These are phyloP conservation scores for Muschampia plurimacula DNA, from an alignment of 2,888 invertebrate species.

Conservation along the genomic window DNA sequence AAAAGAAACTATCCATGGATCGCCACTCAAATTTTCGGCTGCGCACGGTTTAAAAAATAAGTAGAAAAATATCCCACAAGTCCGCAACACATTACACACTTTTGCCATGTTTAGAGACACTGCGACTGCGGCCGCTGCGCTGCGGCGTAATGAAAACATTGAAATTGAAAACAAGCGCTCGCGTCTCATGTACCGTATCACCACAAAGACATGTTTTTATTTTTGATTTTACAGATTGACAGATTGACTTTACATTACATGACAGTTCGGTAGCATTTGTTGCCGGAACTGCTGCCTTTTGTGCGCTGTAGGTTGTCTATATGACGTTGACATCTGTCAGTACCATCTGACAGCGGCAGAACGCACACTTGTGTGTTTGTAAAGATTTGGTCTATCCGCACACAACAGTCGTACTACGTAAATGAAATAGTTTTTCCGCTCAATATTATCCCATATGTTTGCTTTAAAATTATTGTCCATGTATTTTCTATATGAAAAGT, in stretches of 20 bases:
- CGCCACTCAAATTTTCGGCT: slow-evolving; percentile 46
- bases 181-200: slow-evolving; percentile 48
- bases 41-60: slow-evolving; percentile 64
- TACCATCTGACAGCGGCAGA: no score
- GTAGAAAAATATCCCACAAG: slow-evolving; percentile 77
- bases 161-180: slow-evolving; percentile 39
- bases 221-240: slow-evolving; percentile 41
- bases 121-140: slow-evolving; percentile 51
- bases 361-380: no score
- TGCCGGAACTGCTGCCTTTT: slow-evolving; percentile 73
- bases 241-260: no score
- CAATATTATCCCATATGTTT: no score
- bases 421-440: no score
- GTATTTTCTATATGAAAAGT: no score
- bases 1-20: slow-evolving; percentile 52
- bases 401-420: no score
- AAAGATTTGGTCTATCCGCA: no score
- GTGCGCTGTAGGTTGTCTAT: no score
- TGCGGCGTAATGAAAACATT: slow-evolving; percentile 52
- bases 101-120: slow-evolving; percentile 67
- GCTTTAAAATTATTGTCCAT: no score
- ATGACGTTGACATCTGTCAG: no score
- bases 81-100: slow-evolving; percentile 71
- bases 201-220: slow-evolving; percentile 72
- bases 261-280: slow-evolving; percentile 60